Percentiles rank a stretch among this genome's conserved stretches.
These are phyloP conservation scores for Solenopsis fugax DNA, from an alignment of 1,140 invertebrate species.

Conservation along the genomic window DNA sequence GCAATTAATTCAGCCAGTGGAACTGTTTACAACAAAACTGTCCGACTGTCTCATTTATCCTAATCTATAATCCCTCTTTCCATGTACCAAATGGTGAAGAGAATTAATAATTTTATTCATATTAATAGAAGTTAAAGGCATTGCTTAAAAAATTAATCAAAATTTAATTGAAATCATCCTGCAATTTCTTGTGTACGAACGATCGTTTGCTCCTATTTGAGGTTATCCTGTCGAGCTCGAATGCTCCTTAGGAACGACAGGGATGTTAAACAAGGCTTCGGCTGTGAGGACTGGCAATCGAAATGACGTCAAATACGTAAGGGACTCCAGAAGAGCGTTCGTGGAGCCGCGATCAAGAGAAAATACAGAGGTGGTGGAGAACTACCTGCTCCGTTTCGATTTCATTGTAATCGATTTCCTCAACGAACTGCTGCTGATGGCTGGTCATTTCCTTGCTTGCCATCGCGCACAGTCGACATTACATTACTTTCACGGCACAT, in stretches of 20 bases:
- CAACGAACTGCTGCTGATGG: constrained; percentile 87
- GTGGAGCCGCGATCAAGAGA: not conserved
- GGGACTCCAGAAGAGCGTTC: not conserved
- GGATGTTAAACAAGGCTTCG: not conserved
- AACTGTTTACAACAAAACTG: not conserved
- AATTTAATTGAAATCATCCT: not conserved
- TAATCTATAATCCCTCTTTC: not conserved
- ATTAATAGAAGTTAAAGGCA: not conserved
- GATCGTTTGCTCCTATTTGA: constrained; percentile 27
- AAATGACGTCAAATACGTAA: not conserved
- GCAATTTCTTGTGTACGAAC: not conserved
- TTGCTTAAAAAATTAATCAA: not conserved
- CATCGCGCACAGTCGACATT: constrained; percentile 84
- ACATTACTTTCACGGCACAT: constrained; percentile 77
- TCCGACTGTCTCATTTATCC: not conserved
- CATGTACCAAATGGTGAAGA: not conserved
- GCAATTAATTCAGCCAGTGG: not conserved
- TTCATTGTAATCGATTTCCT: constrained; percentile 88
- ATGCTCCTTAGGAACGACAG: not conserved
- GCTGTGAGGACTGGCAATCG: not conserved
- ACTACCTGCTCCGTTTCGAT: constrained; percentile 87
- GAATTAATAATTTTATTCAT: not conserved
- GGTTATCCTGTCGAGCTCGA: constrained; percentile 42
- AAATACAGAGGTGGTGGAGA: not conserved
- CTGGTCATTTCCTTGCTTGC: constrained; percentile 83